Base-by-base conservation (phyloP, 2,113 vertebrate genomes). In the Cottus gobio region DNA sequence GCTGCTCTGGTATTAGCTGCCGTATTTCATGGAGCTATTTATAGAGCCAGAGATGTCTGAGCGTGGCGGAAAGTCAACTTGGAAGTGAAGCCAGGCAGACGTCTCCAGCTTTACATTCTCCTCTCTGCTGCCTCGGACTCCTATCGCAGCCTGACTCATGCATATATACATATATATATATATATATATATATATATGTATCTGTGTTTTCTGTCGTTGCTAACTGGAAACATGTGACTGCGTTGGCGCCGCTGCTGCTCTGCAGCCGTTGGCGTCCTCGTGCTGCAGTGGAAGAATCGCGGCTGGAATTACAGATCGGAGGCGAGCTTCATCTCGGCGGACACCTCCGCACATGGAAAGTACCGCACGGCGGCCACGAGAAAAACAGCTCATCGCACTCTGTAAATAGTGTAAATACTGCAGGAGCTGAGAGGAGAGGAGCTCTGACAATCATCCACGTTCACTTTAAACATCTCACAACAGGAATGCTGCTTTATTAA, bases 261-360 rank as follows among this genome's bases (percentile, higher is more conserved):
- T 37, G 46, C 83, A 75, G 87, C 77, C 73, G 71, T 76, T 75
- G 22, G 71, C 77, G 79, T 85, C 83, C 76, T 5, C 54, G 28
- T 31, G 77, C 75, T 37, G 78, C 87, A 82, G 88, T 85, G 88
- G 91, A 93, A 93, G 86, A 84, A 92, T 75, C 71, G 82, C 72
- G 58, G 66, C 84, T 93, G 85, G 86, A 94, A 87, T 93, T 92
- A 86, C 92, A 88, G 74, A 87, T 79, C 58, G n/a, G 65, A 66
- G 85, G 77, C 64, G 60, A 69, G 77, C 39, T 68, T 90, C 86
- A 94, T 93, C 90, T 87, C 90, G 0, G 36, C 72, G 88, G 91
- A 92, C 92, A 93, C 87, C 89, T 93, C 86, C 68, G 68, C 81
- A 85, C 74, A 85, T 89, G 93, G 91, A 93, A 93, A 91, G 79